Conservation (phyloP, 2,888 invertebrate species). For the Lepidochrysops patricia region DNA sequence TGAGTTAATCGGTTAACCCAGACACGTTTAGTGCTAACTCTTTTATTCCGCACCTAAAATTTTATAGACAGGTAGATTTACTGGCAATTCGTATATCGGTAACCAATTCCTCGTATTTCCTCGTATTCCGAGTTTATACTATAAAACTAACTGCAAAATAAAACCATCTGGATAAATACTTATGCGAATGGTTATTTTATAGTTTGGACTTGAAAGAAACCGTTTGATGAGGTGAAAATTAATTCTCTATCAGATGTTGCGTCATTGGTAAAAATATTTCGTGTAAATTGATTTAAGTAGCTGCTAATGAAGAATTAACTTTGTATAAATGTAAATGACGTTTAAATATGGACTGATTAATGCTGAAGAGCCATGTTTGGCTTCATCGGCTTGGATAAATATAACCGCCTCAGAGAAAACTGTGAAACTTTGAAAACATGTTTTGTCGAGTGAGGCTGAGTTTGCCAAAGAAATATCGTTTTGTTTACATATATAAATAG, state of each 20-base stretch:
- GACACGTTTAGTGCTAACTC: background rate
- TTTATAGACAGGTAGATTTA: slow-evolving; percentile 7
- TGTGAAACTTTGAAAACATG: too few relatives aligned
- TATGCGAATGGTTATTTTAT: background rate
- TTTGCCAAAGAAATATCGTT: too few relatives aligned
- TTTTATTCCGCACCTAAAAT: background rate
- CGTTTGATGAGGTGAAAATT: background rate
- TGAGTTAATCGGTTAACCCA: background rate
- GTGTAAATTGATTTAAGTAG: too few relatives aligned
- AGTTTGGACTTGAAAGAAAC: background rate
- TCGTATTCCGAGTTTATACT: background rate
- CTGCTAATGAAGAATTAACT: too few relatives aligned
- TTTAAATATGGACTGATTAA: too few relatives aligned
- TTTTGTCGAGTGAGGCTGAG: too few relatives aligned
- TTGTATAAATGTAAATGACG: too few relatives aligned
- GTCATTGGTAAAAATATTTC: background rate
- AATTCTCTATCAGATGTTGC: background rate
- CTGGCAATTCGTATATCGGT: background rate
- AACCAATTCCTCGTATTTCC: background rate
- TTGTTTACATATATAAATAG: too few relatives aligned
- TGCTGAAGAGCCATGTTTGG: too few relatives aligned
- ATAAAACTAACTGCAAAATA: background rate
- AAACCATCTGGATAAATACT: background rate
- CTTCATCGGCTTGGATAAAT: too few relatives aligned
- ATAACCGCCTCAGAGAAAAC: too few relatives aligned